Conservation (phyloP, 2,888 invertebrate genomes). For the Ramazzottius varieornatus region DNA sequence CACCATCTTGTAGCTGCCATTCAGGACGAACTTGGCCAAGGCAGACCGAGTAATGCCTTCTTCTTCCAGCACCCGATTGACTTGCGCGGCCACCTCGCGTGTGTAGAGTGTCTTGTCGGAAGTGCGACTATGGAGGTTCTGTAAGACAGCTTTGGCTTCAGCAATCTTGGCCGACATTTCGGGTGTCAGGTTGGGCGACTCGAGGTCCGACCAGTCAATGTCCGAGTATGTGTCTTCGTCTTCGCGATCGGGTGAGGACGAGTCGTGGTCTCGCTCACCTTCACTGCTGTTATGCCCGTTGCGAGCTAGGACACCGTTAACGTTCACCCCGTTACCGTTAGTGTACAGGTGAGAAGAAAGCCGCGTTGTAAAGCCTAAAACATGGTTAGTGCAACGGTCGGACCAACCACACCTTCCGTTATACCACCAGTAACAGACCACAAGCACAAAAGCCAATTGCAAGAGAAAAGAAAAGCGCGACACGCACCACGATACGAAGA, state of each 20-base stretch:
- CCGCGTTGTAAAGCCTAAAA: background rate
- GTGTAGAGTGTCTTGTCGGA: background rate
- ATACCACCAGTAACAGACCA: too few species aligned
- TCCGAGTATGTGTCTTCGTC: background rate
- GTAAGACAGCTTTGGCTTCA: background rate
- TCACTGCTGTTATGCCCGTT: background rate
- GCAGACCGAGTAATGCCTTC: background rate
- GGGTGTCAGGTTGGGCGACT: background rate
- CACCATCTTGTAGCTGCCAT: background rate
- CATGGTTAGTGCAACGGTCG: background rate
- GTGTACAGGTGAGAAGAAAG: too few species aligned
- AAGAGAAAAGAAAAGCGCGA: background rate
- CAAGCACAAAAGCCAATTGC: background rate
- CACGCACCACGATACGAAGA: background rate
- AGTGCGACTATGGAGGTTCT: background rate
- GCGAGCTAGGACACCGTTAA: background rate
- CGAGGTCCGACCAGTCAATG: background rate
- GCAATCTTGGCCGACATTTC: conserved; percentile 1
- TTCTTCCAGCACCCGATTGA: background rate
- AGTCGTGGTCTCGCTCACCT: background rate
- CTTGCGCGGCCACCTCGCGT: background rate
- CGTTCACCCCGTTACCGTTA: background rate
- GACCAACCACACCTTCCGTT: background rate
- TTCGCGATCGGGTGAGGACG: background rate
- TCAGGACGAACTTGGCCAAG: background rate